These are phyloP conservation scores for western clawed frog (Xenopus tropicalis) DNA, from an alignment of 2,113 vertebrate genomes.

Conservation along the genomic window UCB_Xtro_10.0 CM004446.2:71001001-71001500, in stretches of 20 bases:
- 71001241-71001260: neutral
- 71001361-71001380: no score
- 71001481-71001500: no score
- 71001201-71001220: constrained; percentile 12
- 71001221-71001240: constrained; percentile 15
- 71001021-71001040: neutral
- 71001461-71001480: no score
- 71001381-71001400: no score
- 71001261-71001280: neutral
- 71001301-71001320: no score
- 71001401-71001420: no score
- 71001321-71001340: no score
- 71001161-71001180: constrained; percentile 41
- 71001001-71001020: neutral
- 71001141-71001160: constrained; percentile 40
- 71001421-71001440: no score
- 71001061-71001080: neutral
- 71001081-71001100: constrained; percentile 21
- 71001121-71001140: constrained; percentile 41
- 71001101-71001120: constrained; percentile 36
- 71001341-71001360: no score
- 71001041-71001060: neutral
- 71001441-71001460: no score
- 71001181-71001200: constrained; percentile 29
- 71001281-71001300: neutral